phyloP scores from a whole-genome alignment of 2,888 invertebrate species.

The Chydorus sphaericus region DNA sequence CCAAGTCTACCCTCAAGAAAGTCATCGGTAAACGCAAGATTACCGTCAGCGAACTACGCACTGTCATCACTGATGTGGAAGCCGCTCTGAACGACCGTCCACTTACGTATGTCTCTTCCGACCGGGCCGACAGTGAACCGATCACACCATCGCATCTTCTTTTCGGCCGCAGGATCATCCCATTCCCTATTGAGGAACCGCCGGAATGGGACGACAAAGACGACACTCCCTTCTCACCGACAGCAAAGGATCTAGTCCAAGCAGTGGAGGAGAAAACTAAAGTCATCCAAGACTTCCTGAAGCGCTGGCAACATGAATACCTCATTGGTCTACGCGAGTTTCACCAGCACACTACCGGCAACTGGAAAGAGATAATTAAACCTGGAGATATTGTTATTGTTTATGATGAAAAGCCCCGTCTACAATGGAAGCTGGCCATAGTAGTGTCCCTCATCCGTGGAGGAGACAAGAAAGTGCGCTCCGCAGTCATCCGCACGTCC shows the following conservation, averaged over 20 bases:
- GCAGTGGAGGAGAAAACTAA: too few relatives aligned
- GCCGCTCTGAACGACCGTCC: constrained; percentile 7
- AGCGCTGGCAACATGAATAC: constrained; percentile 4
- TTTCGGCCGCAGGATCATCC: background rate
- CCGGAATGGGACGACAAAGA: too few relatives aligned
- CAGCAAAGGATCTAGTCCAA: too few relatives aligned
- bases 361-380: background rate
- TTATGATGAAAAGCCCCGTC: background rate
- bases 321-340: background rate
- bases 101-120: background rate
- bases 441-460: background rate
- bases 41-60: background rate
- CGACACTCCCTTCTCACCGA: too few relatives aligned
- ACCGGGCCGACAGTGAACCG: background rate
- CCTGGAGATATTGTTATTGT: constrained; percentile 5
- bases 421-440: constrained; percentile 7
- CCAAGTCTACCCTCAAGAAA: background rate
- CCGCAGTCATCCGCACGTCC: constrained; percentile 2
- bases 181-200: too few relatives aligned
- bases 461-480: background rate
- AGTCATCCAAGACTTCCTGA: background rate
- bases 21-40: background rate
- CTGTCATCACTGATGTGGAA: background rate
- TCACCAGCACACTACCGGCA: background rate
- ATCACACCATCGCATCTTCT: constrained; percentile 6